A percentile compares a stretch with the other conserved stretches of the same genome.
These are phyloP conservation scores for Anneissia japonica DNA, from an alignment of 35 echinoderm and acorn worm genomes.

Conservation along the genomic window DNA sequence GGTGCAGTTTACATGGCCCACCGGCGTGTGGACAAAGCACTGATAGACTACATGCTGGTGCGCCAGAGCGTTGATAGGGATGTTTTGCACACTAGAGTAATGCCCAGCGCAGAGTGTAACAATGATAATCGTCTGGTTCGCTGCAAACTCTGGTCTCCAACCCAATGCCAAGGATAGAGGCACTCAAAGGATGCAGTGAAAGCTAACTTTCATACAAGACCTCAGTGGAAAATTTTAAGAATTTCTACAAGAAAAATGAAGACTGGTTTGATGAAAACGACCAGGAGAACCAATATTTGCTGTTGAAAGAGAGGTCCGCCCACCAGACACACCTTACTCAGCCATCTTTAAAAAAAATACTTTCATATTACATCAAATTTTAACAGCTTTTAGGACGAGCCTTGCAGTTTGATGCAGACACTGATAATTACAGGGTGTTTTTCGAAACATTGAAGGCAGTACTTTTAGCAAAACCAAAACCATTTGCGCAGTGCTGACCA, in stretches of 20 bases:
- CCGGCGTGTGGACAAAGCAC: too few species aligned
- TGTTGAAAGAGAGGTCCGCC: conserved; percentile 15
- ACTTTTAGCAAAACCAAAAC: neutral
- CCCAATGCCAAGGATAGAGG: neutral
- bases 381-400: conserved; percentile 22
- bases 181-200: neutral
- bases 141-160: conserved; percentile 18
- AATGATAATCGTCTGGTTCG: neutral
- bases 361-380: conserved; percentile 18
- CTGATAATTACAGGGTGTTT: conserved; percentile 21
- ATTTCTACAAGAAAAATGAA: conserved; percentile 27
- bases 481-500: conserved; percentile 32
- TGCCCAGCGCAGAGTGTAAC: neutral
- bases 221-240: conserved; percentile 21
- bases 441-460: conserved; percentile 45
- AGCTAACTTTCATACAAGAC: neutral
- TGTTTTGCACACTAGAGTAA: conserved; percentile 21
- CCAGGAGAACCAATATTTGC: conserved; percentile 24
- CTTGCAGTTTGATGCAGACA: conserved; percentile 34
- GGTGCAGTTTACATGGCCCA: too few species aligned
- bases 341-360: conserved; percentile 22
- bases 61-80: conserved; percentile 16
- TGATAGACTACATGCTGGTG: neutral
- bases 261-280: conserved; percentile 58
- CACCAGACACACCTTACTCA: conserved; percentile 11